A percentile compares a stretch with the other conserved stretches of the same genome.
Evolutionary conservation across 1,140 invertebrate genomes (phyloP).

Genomic region (Tetragonula clypearis): DNA sequence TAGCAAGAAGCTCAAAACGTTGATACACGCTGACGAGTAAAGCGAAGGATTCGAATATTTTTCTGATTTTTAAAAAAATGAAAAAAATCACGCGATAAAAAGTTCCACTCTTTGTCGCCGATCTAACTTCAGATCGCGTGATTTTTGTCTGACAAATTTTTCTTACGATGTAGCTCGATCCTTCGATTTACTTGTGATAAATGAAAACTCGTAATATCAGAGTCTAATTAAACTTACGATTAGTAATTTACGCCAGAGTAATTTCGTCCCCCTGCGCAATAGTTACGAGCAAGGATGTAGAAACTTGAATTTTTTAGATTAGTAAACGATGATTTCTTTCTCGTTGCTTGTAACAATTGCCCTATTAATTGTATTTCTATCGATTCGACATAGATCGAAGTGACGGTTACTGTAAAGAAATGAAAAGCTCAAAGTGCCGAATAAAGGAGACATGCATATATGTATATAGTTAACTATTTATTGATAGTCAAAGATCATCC

Average conservation of each 20-base stretch:
- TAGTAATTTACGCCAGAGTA: background rate
- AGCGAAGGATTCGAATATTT: background rate
- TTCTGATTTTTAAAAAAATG: background rate
- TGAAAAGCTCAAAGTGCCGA: conserved; percentile 60
- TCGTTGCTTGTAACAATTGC: conserved; percentile 3
- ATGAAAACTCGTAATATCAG: background rate
- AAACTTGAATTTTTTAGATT: background rate
- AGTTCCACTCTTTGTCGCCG: background rate
- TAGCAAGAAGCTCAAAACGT: background rate
- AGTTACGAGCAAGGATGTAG: background rate
- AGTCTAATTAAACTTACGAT: conserved; percentile 15
- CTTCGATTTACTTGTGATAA: background rate
- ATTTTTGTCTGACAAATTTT: background rate
- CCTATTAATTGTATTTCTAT: conserved; percentile 27
- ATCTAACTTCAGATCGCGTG: background rate
- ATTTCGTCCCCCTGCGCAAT: conserved; percentile 22
- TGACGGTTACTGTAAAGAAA: conserved; percentile 50
- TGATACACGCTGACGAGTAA: background rate
- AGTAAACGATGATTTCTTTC: background rate
- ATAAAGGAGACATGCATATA: conserved; percentile 52
- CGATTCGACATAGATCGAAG: conserved; percentile 8
- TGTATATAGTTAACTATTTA: conserved; percentile 25
- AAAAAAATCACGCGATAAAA: background rate
- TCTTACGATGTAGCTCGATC: background rate
- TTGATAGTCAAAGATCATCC: background rate